Percentiles rank a stretch among this genome's conserved stretches.
Evolutionary conservation across 1,140 invertebrate species (phyloP).

Genomic region (Kradibia gibbosae): DNA sequence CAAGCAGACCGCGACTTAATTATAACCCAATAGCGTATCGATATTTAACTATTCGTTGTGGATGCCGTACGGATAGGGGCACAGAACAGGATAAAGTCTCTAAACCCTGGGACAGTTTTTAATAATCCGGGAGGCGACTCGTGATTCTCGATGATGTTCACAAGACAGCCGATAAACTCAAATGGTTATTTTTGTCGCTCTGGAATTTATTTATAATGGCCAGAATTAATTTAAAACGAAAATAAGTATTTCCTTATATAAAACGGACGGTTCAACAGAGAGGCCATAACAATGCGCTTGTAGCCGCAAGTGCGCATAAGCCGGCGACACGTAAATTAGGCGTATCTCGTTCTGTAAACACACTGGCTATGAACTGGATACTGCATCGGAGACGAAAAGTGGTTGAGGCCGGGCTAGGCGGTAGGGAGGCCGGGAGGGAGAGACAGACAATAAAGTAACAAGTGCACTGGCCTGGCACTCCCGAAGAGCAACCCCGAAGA

Average conservation of each 20-base stretch:
- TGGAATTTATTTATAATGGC: too few relatives aligned
- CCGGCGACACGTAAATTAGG: not conserved
- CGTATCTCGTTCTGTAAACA: not conserved
- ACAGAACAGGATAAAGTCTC: not conserved
- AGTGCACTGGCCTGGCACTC: not conserved
- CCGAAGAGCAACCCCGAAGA: not conserved
- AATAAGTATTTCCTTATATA: not conserved
- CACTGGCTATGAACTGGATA: too few relatives aligned
- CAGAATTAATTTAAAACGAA: too few relatives aligned
- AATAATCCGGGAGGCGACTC: too few relatives aligned
- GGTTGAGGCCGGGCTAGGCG: too few relatives aligned
- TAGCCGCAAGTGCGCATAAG: not conserved
- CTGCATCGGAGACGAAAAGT: too few relatives aligned
- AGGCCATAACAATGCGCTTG: not conserved
- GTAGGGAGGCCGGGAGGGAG: too few relatives aligned
- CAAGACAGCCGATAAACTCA: too few relatives aligned
- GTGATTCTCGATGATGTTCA: too few relatives aligned
- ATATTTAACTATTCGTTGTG: not conserved
- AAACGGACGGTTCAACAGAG: not conserved
- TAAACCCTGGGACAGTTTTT: too few relatives aligned
- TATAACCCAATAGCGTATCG: not conserved
- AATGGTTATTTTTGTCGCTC: too few relatives aligned
- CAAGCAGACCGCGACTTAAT: not conserved
- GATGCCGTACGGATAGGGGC: not conserved
- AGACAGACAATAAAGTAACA: not conserved